Conservation (phyloP, 1,140 invertebrate species). For the Megalonaias nervosa region DNA sequence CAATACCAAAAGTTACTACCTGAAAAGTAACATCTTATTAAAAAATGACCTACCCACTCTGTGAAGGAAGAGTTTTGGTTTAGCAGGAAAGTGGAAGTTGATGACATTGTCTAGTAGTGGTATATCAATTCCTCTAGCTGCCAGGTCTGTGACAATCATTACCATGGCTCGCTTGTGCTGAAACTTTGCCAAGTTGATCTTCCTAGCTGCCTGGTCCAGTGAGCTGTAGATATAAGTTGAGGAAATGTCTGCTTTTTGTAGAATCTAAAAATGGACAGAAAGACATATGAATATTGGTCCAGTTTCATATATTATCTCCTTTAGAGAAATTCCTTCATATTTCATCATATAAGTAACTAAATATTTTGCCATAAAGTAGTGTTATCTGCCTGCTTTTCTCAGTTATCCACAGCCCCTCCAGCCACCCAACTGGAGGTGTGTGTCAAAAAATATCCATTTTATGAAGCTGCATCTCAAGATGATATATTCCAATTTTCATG, state of each 20-base stretch:
- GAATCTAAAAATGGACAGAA: slow-evolving; percentile 77
- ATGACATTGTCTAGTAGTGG: slow-evolving; percentile 97
- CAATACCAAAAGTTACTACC: too few species aligned
- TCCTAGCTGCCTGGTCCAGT: slow-evolving; percentile 94
- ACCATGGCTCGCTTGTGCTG: slow-evolving; percentile 76
- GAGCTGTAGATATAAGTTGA: slow-evolving; percentile 96
- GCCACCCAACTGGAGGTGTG: too few species aligned
- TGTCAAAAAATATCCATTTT: too few species aligned
- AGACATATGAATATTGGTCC: background rate
- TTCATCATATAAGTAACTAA: too few species aligned
- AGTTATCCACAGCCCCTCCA: too few species aligned
- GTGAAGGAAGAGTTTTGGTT: slow-evolving; percentile 98
- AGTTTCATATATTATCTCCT: too few species aligned
- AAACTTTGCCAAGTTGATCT: slow-evolving; percentile 96
- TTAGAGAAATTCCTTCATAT: too few species aligned
- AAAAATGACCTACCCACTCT: slow-evolving; percentile 87
- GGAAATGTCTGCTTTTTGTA: slow-evolving; percentile 84
- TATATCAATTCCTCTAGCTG: slow-evolving; percentile 97
- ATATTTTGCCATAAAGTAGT: too few species aligned
- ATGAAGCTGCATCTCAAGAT: too few species aligned
- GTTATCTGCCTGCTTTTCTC: too few species aligned
- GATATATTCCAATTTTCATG: too few species aligned
- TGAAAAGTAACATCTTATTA: background rate
- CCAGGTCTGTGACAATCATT: slow-evolving; percentile 96
- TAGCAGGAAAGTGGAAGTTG: slow-evolving; percentile 97